These are phyloP conservation scores for Agonum fuliginosum DNA, from an alignment of 2,888 invertebrate species.

Conservation along the genomic window DNA sequence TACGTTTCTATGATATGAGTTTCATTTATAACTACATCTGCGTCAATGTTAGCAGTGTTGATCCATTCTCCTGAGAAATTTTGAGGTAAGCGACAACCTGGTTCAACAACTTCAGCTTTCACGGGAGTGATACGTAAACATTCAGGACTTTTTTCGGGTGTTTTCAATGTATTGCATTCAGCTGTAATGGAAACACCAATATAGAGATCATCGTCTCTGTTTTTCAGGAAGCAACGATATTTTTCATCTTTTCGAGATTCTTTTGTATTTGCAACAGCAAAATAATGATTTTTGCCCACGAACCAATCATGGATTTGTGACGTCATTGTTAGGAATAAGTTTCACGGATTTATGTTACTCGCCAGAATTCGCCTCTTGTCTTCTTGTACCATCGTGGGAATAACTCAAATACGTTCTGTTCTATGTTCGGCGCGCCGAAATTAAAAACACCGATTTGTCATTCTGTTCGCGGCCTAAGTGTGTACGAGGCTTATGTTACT, in stretches of 20 bases:
- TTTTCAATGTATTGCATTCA: slow-evolving; percentile 93
- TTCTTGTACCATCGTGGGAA: no score
- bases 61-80: slow-evolving; percentile 97
- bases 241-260: slow-evolving; percentile 96
- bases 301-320: no score
- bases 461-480: no score
- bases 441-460: no score
- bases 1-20: slow-evolving; percentile 97
- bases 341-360: no score
- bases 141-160: slow-evolving; percentile 94
- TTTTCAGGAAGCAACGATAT: slow-evolving; percentile 94
- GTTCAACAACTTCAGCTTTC: slow-evolving; percentile 91
- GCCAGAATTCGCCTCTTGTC: no score
- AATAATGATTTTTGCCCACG: slow-evolving; percentile 95
- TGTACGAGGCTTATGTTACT: no score
- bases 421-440: no score
- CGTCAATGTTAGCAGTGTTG: slow-evolving; percentile 97
- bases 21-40: slow-evolving; percentile 94
- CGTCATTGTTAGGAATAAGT: no score
- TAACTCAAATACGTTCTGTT: no score
- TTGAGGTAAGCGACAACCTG: slow-evolving; percentile 93
- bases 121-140: slow-evolving; percentile 88
- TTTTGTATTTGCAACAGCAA: slow-evolving; percentile 97
- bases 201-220: slow-evolving; percentile 94
- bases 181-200: slow-evolving; percentile 95